Percentiles rank a stretch among this genome's conserved stretches.
phyloP scores from a whole-genome alignment of 2,888 invertebrate genomes.

The Pantelozetes paolii region DNA sequence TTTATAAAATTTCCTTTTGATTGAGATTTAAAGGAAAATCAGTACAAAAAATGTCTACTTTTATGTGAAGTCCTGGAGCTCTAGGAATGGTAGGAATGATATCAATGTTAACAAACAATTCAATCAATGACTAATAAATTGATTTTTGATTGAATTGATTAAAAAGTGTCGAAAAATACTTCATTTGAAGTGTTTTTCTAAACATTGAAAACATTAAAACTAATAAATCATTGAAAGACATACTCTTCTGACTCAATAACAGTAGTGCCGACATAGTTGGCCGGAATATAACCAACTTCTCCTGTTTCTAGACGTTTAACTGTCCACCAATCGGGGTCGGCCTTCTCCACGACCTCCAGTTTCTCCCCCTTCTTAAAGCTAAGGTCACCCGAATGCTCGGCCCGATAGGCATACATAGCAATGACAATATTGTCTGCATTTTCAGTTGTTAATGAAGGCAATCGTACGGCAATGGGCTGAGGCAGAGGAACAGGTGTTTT shows the following conservation, averaged over 20 bases:
- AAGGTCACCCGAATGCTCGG: conserved; percentile 33
- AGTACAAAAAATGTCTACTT: too few species aligned
- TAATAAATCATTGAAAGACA: neutral
- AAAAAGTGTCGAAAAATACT: too few species aligned
- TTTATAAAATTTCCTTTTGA: too few species aligned
- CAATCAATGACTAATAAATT: too few species aligned
- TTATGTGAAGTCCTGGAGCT: too few species aligned
- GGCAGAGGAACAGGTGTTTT: too few species aligned
- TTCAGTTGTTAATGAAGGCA: neutral
- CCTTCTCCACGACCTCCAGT: conserved; percentile 39
- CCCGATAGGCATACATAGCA: conserved; percentile 39
- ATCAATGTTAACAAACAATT: too few species aligned
- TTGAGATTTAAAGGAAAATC: too few species aligned
- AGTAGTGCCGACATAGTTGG: conserved; percentile 38
- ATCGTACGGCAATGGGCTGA: neutral
- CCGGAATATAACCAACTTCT: conserved; percentile 44
- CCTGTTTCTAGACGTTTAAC: conserved; percentile 17
- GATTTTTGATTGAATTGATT: too few species aligned
- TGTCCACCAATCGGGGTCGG: conserved; percentile 41
- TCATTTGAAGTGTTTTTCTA: too few species aligned
- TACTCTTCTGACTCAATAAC: conserved; percentile 41
- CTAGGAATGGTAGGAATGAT: too few species aligned
- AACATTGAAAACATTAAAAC: too few species aligned
- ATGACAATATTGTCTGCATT: conserved; percentile 43
- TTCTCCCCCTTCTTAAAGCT: conserved; percentile 39